A percentile compares a stretch with the other conserved stretches of the same genome.
Evolutionary conservation across 2,113 vertebrate genomes (phyloP).

Genomic region (Hoplias malabaricus): DNA sequence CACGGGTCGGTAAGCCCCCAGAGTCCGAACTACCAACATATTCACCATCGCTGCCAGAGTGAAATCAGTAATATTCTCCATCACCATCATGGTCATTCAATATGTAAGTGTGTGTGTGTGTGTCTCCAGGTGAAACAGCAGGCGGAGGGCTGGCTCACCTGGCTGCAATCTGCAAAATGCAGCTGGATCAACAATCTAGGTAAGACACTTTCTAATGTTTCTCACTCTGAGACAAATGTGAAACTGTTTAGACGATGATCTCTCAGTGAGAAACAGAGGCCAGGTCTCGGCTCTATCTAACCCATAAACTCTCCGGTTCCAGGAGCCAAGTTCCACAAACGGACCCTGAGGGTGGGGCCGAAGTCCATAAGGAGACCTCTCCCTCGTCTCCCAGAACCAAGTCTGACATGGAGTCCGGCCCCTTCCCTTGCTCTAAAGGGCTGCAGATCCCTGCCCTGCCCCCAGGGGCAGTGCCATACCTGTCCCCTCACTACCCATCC

Average conservation of each 20-base stretch:
- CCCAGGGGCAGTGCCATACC: slow-evolving; percentile 62
- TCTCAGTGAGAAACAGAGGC: too few relatives aligned
- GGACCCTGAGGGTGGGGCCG: neutral
- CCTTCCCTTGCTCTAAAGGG: slow-evolving; percentile 18
- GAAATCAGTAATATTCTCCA: too few relatives aligned
- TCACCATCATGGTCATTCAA: neutral
- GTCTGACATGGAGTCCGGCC: slow-evolving; percentile 35
- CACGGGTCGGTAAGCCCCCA: too few relatives aligned
- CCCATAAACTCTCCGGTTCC: slow-evolving; percentile 33
- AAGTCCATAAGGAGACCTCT: slow-evolving; percentile 45
- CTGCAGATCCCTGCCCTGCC: slow-evolving; percentile 62
- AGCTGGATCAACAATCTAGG: slow-evolving; percentile 84
- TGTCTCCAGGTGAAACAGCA: slow-evolving; percentile 57
- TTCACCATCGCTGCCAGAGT: too few relatives aligned
- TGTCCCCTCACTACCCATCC: slow-evolving; percentile 70
- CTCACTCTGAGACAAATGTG: too few relatives aligned
- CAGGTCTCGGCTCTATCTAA: too few relatives aligned
- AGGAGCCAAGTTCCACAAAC: slow-evolving; percentile 67
- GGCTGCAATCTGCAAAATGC: slow-evolving; percentile 82
- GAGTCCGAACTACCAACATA: too few relatives aligned
- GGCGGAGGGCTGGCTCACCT: slow-evolving; percentile 74
- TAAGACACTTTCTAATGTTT: slow-evolving; percentile 63
- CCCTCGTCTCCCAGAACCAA: neutral
- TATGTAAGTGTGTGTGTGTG: too few relatives aligned
- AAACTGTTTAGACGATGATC: too few relatives aligned